A percentile compares a stretch with the other conserved stretches of the same genome.
phyloP scores from a whole-genome alignment of 2,888 invertebrate species.

The Sphaerophoria taeniata region DNA sequence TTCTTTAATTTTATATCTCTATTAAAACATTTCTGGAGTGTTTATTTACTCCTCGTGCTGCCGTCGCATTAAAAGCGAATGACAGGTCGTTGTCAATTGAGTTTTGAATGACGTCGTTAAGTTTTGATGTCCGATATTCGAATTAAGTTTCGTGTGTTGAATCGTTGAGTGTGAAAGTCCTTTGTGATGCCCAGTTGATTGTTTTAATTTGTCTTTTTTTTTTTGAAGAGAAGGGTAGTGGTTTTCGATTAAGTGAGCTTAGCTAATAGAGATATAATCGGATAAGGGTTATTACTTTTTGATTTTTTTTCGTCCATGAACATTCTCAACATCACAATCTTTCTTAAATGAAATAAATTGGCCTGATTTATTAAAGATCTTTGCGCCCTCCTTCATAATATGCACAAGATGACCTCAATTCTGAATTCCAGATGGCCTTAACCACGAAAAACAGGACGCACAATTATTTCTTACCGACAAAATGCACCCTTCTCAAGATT shows the following conservation, averaged over 20 bases:
- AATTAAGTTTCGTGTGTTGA: conserved; percentile 36
- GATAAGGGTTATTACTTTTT: neutral
- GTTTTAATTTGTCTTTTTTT: conserved; percentile 17
- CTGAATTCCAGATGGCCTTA: neutral
- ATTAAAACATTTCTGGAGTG: conserved; percentile 15
- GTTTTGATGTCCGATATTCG: conserved; percentile 30
- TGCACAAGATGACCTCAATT: conserved; percentile 42
- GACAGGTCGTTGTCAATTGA: conserved; percentile 46
- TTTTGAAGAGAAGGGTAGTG: too few relatives aligned
- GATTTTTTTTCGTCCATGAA: neutral
- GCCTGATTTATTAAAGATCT: too few relatives aligned
- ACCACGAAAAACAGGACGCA: conserved; percentile 25
- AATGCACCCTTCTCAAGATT: neutral
- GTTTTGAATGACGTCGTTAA: conserved; percentile 46
- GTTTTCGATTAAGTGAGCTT: conserved; percentile 29
- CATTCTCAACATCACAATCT: too few relatives aligned
- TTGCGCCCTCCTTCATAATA: neutral
- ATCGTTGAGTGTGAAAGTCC: conserved; percentile 23
- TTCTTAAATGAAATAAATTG: too few relatives aligned
- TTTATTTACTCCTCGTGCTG: conserved; percentile 32
- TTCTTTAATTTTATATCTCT: conserved; percentile 13
- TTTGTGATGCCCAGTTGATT: conserved; percentile 29
- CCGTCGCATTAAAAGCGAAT: conserved; percentile 50
- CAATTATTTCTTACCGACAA: conserved; percentile 35
- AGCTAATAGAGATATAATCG: conserved; percentile 30